Percentiles rank a stretch among this genome's conserved stretches.
These are phyloP conservation scores for Sialis fuliginosa DNA, from an alignment of 2,888 invertebrate genomes.

Conservation along the genomic window DNA sequence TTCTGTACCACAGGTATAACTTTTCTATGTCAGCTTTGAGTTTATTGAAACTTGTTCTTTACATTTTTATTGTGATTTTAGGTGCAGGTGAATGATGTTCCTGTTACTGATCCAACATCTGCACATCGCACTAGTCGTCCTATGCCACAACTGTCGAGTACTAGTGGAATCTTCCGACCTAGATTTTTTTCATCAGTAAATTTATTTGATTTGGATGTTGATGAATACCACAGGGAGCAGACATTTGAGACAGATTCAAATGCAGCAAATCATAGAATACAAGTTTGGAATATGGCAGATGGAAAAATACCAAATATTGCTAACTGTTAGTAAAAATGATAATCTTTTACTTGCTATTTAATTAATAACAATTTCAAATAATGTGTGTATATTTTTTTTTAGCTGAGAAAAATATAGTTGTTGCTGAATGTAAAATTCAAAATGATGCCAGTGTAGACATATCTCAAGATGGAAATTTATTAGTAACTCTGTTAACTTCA, in stretches of 20 bases:
- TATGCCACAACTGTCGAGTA: constrained; percentile 11
- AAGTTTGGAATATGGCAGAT: constrained; percentile 67
- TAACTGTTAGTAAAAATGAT: constrained; percentile 36
- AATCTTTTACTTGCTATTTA: neutral
- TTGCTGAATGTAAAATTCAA: constrained; percentile 65
- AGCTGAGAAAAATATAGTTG: constrained; percentile 60
- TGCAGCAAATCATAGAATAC: constrained; percentile 58
- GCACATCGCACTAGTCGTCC: constrained; percentile 12
- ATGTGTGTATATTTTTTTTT: constrained; percentile 14
- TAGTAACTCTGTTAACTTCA: constrained; percentile 59
- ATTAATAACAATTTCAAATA: no score
- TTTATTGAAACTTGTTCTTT: no score
- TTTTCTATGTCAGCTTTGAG: no score
- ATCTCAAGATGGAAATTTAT: constrained; percentile 56
- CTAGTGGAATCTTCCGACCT: constrained; percentile 20
- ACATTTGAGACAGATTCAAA: constrained; percentile 17
- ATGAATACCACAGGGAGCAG: constrained; percentile 22
- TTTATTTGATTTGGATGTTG: constrained; percentile 22
- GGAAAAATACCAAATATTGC: constrained; percentile 54
- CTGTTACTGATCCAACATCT: constrained; percentile 21
- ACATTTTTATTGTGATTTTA: constrained; percentile 11
- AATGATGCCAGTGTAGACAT: constrained; percentile 77
- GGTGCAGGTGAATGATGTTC: constrained; percentile 44
- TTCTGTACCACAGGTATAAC: no score
- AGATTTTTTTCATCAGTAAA: constrained; percentile 25